Base-by-base conservation (phyloP, 2,797 vertebrate species). In the Syngnathus rostellatus region DNA sequence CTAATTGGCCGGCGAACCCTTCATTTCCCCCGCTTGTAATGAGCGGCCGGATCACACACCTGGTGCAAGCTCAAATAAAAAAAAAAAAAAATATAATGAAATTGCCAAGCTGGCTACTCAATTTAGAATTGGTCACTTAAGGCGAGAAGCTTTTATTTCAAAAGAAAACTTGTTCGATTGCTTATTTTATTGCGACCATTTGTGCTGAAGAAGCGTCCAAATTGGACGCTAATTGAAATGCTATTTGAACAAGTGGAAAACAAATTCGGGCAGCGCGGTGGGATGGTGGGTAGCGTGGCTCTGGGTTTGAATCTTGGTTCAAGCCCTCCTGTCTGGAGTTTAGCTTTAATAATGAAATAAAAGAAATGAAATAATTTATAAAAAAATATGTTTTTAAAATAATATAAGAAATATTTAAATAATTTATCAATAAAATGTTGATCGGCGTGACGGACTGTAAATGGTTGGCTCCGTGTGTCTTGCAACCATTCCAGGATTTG, bases 1-100 rank as follows among this genome's bases (percentile, higher is more conserved):
- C 58, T 64, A 75, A 77, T 76, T 73, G 76, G 62, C 55, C 65
- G 68, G 8, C 43, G 23, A 66, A 62, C 6, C 67, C 23, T 69
- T 71, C 2, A 41, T 68, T 72, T 69, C 43, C 21, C 12, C 7
- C 21, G 11, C 45, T 62, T 46, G 60, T 46, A 45, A 62, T 46
- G 21, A 25, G 6, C 3, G 60, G 60, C 25, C 41, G 14, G 12
- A 62, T 62, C 60, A 25, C 60, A 62, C 41, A 31, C 60, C 60
- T 45, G n/a, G 40, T 45, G 60, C 40, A 43, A 25, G n/a, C 10
- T 10, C 12, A 16, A 45, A 43, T 53, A 62, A 45, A 62, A 25
- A 45, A 62, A 25, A 25, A 25, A 62, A 62, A 17, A 25, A 16
- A 16, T 45, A 5, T 25, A 8, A 25, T 43, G 4, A 41, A 61